These are phyloP conservation scores for Charina bottae DNA, from an alignment of 2,113 vertebrate species.

Conservation along the genomic window DNA sequence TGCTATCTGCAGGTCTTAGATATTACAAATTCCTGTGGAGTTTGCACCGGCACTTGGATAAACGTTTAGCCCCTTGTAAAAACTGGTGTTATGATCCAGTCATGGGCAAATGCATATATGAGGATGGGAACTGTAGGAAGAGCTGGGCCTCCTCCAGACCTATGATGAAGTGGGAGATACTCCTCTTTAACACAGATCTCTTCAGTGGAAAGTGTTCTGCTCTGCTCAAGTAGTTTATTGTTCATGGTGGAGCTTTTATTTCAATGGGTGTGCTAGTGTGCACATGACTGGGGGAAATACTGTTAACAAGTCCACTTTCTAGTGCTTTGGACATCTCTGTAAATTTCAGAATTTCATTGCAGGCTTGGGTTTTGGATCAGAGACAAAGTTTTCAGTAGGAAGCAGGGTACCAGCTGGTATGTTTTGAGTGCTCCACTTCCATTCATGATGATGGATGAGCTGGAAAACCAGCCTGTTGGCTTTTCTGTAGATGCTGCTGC, in stretches of 20 bases:
- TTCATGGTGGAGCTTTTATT: slow-evolving; percentile 10
- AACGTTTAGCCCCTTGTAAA: slow-evolving; percentile 22
- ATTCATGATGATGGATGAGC: slow-evolving; percentile 1
- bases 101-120: neutral
- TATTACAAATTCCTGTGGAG: neutral
- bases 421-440: slow-evolving; percentile 9
- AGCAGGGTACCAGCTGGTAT: slow-evolving; percentile 13
- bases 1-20: neutral
- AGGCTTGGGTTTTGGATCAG: slow-evolving; percentile 20
- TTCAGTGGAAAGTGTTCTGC: neutral
- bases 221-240: slow-evolving; percentile 13
- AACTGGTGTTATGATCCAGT: slow-evolving; percentile 1
- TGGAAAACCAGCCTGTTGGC: slow-evolving; percentile 51
- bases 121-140: neutral
- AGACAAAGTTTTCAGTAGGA: slow-evolving; percentile 2
- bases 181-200: slow-evolving; percentile 1
- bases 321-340: neutral
- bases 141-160: neutral
- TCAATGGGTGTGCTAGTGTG: neutral
- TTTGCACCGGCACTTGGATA: slow-evolving; percentile 17
- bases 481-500: slow-evolving; percentile 43
- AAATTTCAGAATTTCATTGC: slow-evolving; percentile 15
- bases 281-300: neutral
- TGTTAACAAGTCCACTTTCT: neutral
- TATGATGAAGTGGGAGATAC: neutral